Base-by-base conservation (phyloP, 2,113 vertebrate species). In the Apaloderma vittatum region DNA sequence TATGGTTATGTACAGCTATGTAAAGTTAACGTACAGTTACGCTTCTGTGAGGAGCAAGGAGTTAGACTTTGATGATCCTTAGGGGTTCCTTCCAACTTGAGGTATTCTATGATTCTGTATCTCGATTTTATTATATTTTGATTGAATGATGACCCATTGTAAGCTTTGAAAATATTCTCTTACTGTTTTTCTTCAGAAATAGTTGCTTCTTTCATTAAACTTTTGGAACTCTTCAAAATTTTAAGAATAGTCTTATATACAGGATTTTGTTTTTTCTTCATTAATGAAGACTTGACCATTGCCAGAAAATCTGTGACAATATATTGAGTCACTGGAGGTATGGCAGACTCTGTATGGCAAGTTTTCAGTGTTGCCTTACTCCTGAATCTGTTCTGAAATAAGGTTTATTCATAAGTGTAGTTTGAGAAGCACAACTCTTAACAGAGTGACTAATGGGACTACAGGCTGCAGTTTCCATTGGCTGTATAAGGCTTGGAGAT, bases 291-390 rank as follows among this genome's bases (percentile, higher is more conserved):
- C 40, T 51, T 48, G 32, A 16, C 30, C 3, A 1, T 58, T 45
- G 16, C 52, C 23, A 48, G 66, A 86, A 90, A 66, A 58, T 62
- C 51, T 82, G 15, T 83, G 36, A 34, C 14, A 46, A 2, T 54
- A 17, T 36, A 16, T 17, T 83, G 48, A 68, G 58, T 66, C 30
- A 29, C 17, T 37, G n/a, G 40, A 86, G 65, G 37, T 54, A 24
- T 5, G 8, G 6, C 46, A 79, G 54, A 58, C 8, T 9, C 30
- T 0, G 0, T 37, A 14, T 1, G 1, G 34, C 74, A 68, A 21
- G 15, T 55, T 83, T 83, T 58, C 30, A 63, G 34, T 16, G 10
- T 51, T 6, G 24, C 29, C 17, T 81, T 37, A 8, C 2, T 0
- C 19, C 70, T 72, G 17, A 54, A 30, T 68, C 29, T 65, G 7